Evolutionary conservation across 1,140 invertebrate genomes (phyloP).

Genomic region (Triops longicaudatus): DNA sequence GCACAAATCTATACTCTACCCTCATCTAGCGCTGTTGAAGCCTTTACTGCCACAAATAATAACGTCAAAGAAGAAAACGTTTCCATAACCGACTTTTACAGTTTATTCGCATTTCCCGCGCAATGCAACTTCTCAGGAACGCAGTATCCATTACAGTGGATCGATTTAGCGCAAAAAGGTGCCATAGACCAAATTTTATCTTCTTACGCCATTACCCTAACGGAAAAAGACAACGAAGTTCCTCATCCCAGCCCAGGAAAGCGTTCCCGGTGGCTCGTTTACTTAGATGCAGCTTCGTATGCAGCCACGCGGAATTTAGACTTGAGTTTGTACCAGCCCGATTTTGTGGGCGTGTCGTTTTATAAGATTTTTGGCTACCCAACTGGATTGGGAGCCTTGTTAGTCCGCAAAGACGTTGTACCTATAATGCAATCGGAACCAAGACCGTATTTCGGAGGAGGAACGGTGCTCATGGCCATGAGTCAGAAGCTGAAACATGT

Average conservation of each 20-base stretch:
- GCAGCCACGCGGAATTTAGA: constrained; percentile 70
- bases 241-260: constrained; percentile 33
- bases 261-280: constrained; percentile 59
- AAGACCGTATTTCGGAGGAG: constrained; percentile 83
- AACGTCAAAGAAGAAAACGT: not conserved
- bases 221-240: not conserved
- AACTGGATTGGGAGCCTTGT: constrained; percentile 79
- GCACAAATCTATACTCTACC: constrained; percentile 34
- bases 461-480: constrained; percentile 74
- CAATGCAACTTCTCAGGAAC: constrained; percentile 91
- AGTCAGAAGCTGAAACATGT: constrained; percentile 59
- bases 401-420: constrained; percentile 56
- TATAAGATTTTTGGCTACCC: constrained; percentile 98
- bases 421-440: constrained; percentile 50
- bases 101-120: constrained; percentile 77
- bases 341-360: constrained; percentile 88
- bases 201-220: constrained; percentile 9
- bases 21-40: constrained; percentile 33
- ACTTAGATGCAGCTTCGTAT: constrained; percentile 79
- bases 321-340: constrained; percentile 60
- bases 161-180: constrained; percentile 54
- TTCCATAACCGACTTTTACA: constrained; percentile 37
- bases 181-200: constrained; percentile 40
- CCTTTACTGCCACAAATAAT: constrained; percentile 32
- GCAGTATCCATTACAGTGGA: constrained; percentile 74